Conservation (phyloP, 1,140 invertebrate species). For the Melitaea cinxia region DNA sequence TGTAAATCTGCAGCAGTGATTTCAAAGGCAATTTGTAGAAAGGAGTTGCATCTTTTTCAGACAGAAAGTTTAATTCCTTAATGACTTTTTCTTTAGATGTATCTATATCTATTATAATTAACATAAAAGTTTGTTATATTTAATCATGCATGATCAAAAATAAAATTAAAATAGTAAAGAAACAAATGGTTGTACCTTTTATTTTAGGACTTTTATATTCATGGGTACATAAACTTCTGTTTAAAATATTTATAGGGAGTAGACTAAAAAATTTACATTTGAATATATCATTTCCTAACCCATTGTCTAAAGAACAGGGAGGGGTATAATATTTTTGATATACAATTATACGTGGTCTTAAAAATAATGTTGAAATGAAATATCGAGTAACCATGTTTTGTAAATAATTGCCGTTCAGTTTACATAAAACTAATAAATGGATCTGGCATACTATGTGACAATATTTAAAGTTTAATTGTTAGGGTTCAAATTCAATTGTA, state of each 20-base stretch:
- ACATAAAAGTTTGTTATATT: background rate
- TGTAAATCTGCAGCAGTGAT: conserved; percentile 61
- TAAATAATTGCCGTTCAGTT: too few species aligned
- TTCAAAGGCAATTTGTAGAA: conserved; percentile 65
- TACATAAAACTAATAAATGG: too few species aligned
- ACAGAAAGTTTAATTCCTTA: conserved; percentile 61
- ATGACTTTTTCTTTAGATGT: conserved; percentile 25
- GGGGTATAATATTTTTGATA: background rate
- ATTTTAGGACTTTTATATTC: background rate
- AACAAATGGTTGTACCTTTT: background rate
- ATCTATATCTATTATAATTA: conserved; percentile 13
- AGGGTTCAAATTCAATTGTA: too few species aligned
- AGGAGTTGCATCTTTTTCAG: conserved; percentile 60
- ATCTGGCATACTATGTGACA: too few species aligned
- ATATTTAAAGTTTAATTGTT: too few species aligned
- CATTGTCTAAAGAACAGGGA: background rate
- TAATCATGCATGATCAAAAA: background rate
- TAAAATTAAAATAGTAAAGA: background rate
- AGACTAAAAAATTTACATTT: background rate
- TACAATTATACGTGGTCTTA: background rate
- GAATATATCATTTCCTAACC: background rate
- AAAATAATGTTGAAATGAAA: conserved; percentile 5
- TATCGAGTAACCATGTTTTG: too few species aligned
- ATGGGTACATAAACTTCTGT: background rate
- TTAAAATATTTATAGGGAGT: background rate